These are phyloP conservation scores for Colius striatus DNA, from an alignment of 2,113 vertebrate genomes.

Conservation along the genomic window DNA sequence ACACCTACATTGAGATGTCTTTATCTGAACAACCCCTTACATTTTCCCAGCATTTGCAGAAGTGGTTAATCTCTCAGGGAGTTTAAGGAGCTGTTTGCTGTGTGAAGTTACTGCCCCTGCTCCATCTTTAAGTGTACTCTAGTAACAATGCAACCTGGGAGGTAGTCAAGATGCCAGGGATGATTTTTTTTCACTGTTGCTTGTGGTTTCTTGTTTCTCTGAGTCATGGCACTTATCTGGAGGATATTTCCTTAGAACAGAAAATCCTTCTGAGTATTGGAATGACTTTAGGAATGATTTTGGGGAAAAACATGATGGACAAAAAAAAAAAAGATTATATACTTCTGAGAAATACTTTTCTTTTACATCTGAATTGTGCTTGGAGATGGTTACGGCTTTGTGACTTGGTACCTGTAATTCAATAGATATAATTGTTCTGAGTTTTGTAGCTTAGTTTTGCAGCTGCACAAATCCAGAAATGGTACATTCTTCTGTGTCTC, in stretches of 20 bases:
- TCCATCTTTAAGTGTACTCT: not conserved
- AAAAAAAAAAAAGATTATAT: not conserved
- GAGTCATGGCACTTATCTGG: not conserved
- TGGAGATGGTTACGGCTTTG: not conserved
- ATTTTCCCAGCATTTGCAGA: not conserved
- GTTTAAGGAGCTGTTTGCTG: not conserved
- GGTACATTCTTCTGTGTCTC: not conserved
- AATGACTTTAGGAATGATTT: not conserved
- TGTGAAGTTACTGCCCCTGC: not conserved
- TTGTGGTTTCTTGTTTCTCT: conserved; percentile 11
- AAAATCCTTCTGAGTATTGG: not conserved
- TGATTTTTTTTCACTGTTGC: not conserved
- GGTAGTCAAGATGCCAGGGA: not conserved
- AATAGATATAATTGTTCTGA: not conserved
- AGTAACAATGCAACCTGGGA: not conserved
- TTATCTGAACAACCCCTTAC: not conserved
- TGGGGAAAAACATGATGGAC: not conserved
- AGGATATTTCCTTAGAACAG: not conserved
- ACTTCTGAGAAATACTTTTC: not conserved
- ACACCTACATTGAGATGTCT: not conserved
- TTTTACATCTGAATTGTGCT: not conserved
- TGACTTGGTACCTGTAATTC: not conserved
- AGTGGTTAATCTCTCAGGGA: not conserved
- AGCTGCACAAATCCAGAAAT: not conserved
- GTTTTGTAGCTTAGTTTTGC: not conserved